phyloP scores from a whole-genome alignment of 1,140 invertebrate species.

The Alviniconcha marisindica region DNA sequence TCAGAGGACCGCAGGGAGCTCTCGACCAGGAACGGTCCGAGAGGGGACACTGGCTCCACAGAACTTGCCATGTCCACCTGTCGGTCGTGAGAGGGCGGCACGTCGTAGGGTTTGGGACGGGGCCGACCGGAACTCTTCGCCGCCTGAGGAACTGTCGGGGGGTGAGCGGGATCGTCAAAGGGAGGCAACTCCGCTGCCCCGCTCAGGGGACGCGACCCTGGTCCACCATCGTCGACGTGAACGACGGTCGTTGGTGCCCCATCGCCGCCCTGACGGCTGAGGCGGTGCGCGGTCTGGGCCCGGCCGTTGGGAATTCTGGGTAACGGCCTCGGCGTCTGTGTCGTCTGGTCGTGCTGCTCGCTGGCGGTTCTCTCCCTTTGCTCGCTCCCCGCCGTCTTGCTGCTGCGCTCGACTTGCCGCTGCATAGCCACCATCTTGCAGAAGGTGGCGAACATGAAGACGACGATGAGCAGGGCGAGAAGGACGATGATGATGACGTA shows the following conservation, averaged over 20 bases:
- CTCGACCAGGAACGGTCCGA: background rate
- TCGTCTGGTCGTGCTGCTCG: conserved; percentile 12
- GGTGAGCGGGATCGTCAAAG: background rate
- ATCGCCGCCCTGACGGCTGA: conserved; percentile 19
- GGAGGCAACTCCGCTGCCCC: background rate
- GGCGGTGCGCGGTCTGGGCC: background rate
- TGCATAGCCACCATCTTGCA: conserved; percentile 29
- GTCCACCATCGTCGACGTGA: background rate
- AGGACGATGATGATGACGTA: conserved; percentile 35
- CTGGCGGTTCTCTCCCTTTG: background rate
- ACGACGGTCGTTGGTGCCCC: background rate
- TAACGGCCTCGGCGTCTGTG: conserved; percentile 30
- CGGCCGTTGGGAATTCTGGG: conserved; percentile 19
- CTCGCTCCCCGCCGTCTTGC: background rate
- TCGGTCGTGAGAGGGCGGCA: background rate
- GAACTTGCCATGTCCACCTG: background rate
- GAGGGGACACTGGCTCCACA: background rate
- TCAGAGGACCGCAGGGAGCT: background rate
- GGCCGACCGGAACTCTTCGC: background rate
- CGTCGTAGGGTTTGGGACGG: conserved; percentile 4
- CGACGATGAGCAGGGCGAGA: conserved; percentile 18
- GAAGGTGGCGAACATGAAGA: conserved; percentile 38
- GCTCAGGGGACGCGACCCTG: background rate
- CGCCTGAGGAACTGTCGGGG: background rate
- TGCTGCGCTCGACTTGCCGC: background rate